Conservation (phyloP, 2,797 vertebrate genomes). For the Oreonectes daqikongensis region DNA sequence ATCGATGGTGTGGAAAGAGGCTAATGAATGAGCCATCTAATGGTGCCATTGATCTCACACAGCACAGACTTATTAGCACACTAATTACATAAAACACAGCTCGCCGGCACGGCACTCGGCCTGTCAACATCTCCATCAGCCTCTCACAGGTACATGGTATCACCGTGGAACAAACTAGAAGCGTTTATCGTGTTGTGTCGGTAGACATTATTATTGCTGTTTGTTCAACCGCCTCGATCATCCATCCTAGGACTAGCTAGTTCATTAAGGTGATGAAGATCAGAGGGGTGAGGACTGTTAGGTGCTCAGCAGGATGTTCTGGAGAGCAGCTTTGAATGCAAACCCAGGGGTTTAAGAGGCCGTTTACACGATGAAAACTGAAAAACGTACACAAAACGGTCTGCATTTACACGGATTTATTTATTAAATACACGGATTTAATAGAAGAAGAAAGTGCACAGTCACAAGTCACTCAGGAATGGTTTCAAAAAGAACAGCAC, state of each 20-base stretch:
- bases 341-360: neutral
- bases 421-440: too few relatives aligned
- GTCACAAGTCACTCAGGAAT: too few relatives aligned
- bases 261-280: slow-evolving; percentile 11
- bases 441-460: too few relatives aligned
- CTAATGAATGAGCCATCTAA: slow-evolving; percentile 72
- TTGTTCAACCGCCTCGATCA: too few relatives aligned
- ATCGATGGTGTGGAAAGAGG: slow-evolving; percentile 60
- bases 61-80: slow-evolving; percentile 65
- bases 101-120: slow-evolving; percentile 21
- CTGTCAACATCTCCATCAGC: slow-evolving; percentile 38
- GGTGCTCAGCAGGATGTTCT: neutral
- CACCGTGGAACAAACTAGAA: neutral
- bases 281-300: neutral
- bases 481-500: too few relatives aligned
- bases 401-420: too few relatives aligned
- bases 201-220: neutral
- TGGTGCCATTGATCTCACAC: slow-evolving; percentile 60
- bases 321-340: neutral
- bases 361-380: too few relatives aligned
- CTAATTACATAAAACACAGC: slow-evolving; percentile 65
- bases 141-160: slow-evolving; percentile 17
- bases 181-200: neutral
- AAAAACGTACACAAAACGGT: too few relatives aligned
- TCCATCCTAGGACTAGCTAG: neutral